These are phyloP conservation scores for Ceyx erithaca DNA, from an alignment of 2,797 vertebrate species.

Conservation along the genomic window DNA sequence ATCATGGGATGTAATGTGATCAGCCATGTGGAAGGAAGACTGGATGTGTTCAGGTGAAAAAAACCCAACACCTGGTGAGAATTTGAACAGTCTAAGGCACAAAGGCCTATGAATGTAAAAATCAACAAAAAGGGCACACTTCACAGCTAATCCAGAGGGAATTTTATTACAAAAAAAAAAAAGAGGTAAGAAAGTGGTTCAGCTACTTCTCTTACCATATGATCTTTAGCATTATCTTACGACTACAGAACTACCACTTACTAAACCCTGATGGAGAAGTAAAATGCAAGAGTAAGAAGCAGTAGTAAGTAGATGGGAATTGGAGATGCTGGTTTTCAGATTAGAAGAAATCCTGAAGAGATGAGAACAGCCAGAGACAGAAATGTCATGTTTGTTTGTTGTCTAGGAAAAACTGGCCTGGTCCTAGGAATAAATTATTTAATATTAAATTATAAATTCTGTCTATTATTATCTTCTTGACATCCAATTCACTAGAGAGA, in stretches of 20 bases:
- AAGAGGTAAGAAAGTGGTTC: neutral
- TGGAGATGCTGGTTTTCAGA: neutral
- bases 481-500: neutral
- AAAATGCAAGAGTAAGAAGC: neutral
- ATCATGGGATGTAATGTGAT: neutral
- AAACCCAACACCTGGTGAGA: neutral
- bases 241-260: neutral
- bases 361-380: neutral
- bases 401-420: neutral
- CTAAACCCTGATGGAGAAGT: neutral
- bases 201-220: neutral
- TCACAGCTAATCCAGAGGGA: neutral
- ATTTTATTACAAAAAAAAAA: too few species aligned
- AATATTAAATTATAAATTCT: slow-evolving; percentile 4
- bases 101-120: neutral
- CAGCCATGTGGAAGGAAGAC: neutral
- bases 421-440: neutral
- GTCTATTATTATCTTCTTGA: slow-evolving; percentile 1
- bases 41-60: neutral
- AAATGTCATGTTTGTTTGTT: neutral
- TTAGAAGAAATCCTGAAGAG: neutral
- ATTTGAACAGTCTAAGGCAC: neutral
- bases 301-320: neutral
- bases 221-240: neutral
- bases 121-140: neutral